Percentiles rank a stretch among this genome's conserved stretches.
phyloP scores from a whole-genome alignment of 2,113 vertebrate genomes.

The Falco punctatus region DNA sequence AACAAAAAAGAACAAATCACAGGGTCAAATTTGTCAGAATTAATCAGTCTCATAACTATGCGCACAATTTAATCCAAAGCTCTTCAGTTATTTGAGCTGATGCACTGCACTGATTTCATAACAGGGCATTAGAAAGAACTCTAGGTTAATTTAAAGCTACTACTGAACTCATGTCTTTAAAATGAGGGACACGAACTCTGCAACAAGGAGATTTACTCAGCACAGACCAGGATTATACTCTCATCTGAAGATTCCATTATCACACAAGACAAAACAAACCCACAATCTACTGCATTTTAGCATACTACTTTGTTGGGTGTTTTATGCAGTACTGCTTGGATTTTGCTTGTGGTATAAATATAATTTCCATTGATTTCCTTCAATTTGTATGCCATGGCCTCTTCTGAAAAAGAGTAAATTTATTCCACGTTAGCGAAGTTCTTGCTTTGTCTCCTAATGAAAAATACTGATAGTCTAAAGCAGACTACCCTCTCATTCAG shows the following conservation, averaged over 20 bases:
- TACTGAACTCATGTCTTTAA: slow-evolving; percentile 11
- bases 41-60: not conserved
- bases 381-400: not conserved
- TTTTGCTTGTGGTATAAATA: not conserved
- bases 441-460: not conserved
- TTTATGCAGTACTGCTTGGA: not conserved
- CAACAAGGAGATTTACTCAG: slow-evolving; percentile 25
- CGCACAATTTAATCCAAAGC: not conserved
- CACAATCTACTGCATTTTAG: not conserved
- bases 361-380: not conserved
- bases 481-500: not conserved
- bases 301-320: not conserved
- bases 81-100: not conserved
- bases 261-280: slow-evolving; percentile 13
- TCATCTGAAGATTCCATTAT: slow-evolving; percentile 36
- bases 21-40: not conserved
- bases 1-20: not conserved
- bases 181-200: slow-evolving; percentile 8
- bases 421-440: not conserved
- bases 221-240: slow-evolving; percentile 44
- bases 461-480: not conserved
- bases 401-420: not conserved
- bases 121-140: not conserved
- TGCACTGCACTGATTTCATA: not conserved
- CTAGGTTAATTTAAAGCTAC: slow-evolving; percentile 2